Percentiles rank a stretch among this genome's conserved stretches.
These are phyloP conservation scores for Pachyseris speciosa DNA, from an alignment of 64 coral and sea anemone species.

Conservation along the genomic window DNA sequence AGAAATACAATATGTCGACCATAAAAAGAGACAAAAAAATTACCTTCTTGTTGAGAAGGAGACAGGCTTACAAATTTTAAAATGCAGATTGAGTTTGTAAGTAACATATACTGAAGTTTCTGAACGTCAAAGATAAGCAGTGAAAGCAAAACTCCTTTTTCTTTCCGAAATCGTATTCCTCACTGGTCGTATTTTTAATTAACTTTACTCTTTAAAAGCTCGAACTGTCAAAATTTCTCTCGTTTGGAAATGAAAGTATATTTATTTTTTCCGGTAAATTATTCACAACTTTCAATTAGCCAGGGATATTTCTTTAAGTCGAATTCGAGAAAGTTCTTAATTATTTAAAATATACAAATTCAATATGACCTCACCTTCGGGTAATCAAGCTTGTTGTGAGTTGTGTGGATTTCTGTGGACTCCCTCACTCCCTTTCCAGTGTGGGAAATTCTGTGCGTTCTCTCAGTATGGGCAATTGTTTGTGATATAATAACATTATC, in stretches of 20 bases:
- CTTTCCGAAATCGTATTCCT: background rate
- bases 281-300: slow-evolving; percentile 32
- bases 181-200: background rate
- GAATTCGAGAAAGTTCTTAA: slow-evolving; percentile 36
- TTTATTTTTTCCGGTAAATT: slow-evolving; percentile 1
- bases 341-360: slow-evolving; percentile 55
- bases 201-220: background rate
- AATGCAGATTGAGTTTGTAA: no score
- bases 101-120: no score
- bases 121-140: background rate
- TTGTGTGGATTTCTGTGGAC: background rate
- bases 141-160: background rate
- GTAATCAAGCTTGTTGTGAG: background rate
- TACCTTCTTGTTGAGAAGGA: background rate
- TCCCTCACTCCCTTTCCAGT: background rate
- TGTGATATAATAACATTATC: background rate
- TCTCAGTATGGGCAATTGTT: background rate
- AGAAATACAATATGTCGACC: background rate
- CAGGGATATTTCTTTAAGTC: background rate
- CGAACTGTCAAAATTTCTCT: background rate
- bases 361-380: background rate
- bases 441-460: background rate
- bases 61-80: background rate
- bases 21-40: background rate
- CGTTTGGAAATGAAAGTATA: background rate